These are phyloP conservation scores for Rutilus rutilus DNA, from an alignment of 2,113 vertebrate genomes.

Conservation along the genomic window DNA sequence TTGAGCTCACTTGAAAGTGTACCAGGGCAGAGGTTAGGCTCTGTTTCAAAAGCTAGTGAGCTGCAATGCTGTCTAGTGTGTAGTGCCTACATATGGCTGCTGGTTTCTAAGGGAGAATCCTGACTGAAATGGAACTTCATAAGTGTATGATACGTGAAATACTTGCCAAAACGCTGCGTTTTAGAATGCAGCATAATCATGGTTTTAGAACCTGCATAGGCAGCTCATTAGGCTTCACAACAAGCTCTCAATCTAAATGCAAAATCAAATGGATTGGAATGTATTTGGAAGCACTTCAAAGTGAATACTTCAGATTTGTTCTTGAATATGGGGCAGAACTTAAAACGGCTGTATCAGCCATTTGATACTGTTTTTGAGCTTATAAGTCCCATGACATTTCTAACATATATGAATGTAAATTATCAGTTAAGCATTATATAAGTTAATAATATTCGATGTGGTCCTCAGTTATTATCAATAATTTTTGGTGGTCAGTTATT, in stretches of 20 bases:
- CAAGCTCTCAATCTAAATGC: background rate
- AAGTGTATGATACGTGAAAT: background rate
- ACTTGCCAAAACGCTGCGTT: background rate
- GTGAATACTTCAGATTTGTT: constrained; percentile 14
- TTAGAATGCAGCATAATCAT: background rate
- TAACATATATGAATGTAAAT: background rate
- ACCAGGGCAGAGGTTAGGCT: background rate
- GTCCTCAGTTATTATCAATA: no score
- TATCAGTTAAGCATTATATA: background rate
- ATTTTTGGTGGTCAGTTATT: no score
- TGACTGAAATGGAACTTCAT: background rate
- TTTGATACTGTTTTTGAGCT: background rate
- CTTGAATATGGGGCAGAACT: background rate
- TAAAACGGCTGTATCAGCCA: background rate
- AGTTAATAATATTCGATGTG: no score
- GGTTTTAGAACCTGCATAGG: background rate
- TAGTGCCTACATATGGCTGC: background rate
- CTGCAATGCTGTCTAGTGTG: background rate
- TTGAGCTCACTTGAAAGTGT: background rate
- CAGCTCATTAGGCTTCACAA: background rate
- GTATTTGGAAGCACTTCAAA: constrained; percentile 17
- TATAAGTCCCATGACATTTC: background rate
- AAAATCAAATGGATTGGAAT: background rate
- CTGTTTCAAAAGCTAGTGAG: background rate
- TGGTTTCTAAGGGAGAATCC: constrained; percentile 3